Evolutionary conservation across 2,888 invertebrate species (phyloP).

Genomic region (Chironomus tentans): DNA sequence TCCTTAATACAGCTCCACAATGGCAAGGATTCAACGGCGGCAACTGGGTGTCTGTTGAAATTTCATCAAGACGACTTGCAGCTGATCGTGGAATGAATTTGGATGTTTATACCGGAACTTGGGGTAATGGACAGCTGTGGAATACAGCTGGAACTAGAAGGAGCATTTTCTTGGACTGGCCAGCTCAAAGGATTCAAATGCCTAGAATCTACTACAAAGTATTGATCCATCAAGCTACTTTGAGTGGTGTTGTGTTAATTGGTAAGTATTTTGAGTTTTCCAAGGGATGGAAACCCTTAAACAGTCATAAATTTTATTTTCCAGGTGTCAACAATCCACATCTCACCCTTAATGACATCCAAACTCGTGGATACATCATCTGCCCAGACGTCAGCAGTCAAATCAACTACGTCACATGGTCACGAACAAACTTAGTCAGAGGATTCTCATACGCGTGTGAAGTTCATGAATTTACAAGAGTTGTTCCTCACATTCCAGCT

Average conservation of each 20-base stretch:
- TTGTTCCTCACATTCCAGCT: conserved; percentile 33
- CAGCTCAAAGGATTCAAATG: background rate
- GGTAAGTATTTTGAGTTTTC: too few relatives aligned
- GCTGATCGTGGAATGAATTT: conserved; percentile 37
- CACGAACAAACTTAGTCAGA: conserved; percentile 32
- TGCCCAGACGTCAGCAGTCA: conserved; percentile 43
- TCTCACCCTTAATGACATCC: conserved; percentile 34
- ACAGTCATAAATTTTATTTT: conserved; percentile 32
- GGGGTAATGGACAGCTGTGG: conserved; percentile 37
- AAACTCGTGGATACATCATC: conserved; percentile 35
- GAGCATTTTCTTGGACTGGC: conserved; percentile 32
- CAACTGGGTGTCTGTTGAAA: conserved; percentile 49
- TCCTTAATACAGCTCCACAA: conserved; percentile 48
- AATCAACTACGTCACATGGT: conserved; percentile 45
- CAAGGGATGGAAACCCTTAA: too few relatives aligned
- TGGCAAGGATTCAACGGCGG: conserved; percentile 51
- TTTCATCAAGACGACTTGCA: conserved; percentile 43
- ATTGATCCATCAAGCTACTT: background rate
- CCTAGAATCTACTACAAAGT: conserved; percentile 4
- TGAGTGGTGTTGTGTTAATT: conserved; percentile 36
- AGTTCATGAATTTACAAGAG: conserved; percentile 34
- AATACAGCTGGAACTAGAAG: conserved; percentile 33
- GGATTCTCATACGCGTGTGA: conserved; percentile 39
- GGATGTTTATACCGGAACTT: conserved; percentile 48
- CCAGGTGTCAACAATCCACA: conserved; percentile 43